Percentiles rank a stretch among this genome's conserved stretches.
Evolutionary conservation across 1,140 invertebrate genomes (phyloP).

Genomic region (Drosophila sp.): DNA sequence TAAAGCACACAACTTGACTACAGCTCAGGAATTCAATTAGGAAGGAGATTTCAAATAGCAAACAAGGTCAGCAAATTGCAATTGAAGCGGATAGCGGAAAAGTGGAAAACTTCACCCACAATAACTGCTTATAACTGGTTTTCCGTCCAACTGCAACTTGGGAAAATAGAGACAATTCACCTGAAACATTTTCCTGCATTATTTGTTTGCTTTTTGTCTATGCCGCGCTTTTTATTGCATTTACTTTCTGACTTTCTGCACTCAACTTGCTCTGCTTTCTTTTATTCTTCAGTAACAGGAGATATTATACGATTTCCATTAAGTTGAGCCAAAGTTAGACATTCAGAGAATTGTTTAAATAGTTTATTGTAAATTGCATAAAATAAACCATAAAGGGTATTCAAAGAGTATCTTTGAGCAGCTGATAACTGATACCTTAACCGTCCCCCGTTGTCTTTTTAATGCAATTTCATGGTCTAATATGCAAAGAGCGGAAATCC

Average conservation of each 20-base stretch:
- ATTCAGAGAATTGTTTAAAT: not conserved
- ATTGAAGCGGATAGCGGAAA: not conserved
- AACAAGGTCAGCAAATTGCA: constrained; percentile 5
- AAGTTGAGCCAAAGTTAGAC: too few species aligned
- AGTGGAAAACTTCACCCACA: constrained; percentile 8
- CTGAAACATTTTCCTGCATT: constrained; percentile 35
- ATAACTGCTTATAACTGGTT: constrained; percentile 26
- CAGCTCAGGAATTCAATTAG: constrained; percentile 9
- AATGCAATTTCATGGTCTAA: constrained; percentile 55
- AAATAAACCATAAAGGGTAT: not conserved
- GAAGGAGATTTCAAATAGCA: not conserved
- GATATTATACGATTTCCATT: not conserved
- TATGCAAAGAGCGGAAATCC: constrained; percentile 37
- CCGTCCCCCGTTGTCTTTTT: constrained; percentile 26
- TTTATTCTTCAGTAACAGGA: not conserved
- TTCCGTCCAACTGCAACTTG: constrained; percentile 28
- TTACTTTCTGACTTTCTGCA: constrained; percentile 35
- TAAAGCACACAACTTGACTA: not conserved
- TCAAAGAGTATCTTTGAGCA: not conserved
- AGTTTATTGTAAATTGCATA: not conserved
- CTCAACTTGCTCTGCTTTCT: constrained; percentile 2
- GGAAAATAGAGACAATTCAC: constrained; percentile 51
- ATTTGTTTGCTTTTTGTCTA: constrained; percentile 54
- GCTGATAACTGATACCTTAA: not conserved
- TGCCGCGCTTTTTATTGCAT: constrained; percentile 30